phyloP scores from a whole-genome alignment of 1,140 invertebrate species.

The Euborellia annulipes region DNA sequence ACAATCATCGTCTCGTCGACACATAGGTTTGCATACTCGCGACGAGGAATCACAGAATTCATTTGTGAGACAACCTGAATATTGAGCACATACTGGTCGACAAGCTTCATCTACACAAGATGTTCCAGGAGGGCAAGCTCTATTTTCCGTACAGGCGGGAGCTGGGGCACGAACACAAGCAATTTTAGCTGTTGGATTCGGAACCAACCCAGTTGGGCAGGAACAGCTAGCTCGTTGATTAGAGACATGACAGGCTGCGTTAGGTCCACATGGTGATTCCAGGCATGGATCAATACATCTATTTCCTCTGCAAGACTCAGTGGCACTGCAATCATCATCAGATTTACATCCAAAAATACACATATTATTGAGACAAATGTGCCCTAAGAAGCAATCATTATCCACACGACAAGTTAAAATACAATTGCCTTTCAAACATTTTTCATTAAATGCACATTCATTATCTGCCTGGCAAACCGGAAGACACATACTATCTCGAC shows the following conservation, averaged over 20 bases:
- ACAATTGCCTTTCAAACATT: constrained; percentile 65
- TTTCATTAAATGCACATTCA: constrained; percentile 80
- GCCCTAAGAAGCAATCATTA: constrained; percentile 80
- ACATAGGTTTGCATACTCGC: constrained; percentile 51
- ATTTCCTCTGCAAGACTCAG: constrained; percentile 62
- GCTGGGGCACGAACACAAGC: constrained; percentile 64
- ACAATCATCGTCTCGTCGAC: constrained; percentile 62
- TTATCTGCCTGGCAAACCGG: constrained; percentile 57
- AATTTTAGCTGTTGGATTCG: constrained; percentile 63
- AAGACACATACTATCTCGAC: constrained; percentile 61
- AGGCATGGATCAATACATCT: constrained; percentile 65
- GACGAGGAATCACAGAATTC: constrained; percentile 44
- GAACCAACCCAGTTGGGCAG: constrained; percentile 58
- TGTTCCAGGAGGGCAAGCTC: constrained; percentile 49
- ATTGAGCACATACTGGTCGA: constrained; percentile 54
- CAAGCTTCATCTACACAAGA: constrained; percentile 56
- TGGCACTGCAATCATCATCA: constrained; percentile 71
- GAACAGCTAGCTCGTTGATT: constrained; percentile 70
- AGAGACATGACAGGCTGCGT: constrained; percentile 59
- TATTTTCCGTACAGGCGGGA: constrained; percentile 48
- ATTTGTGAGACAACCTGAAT: constrained; percentile 58
- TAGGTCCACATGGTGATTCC: constrained; percentile 63
- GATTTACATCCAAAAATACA: constrained; percentile 72
- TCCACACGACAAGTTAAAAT: constrained; percentile 73
- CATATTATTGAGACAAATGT: constrained; percentile 70